Evolutionary conservation across 2,113 vertebrate species (phyloP), one percentile per base, ranked within the genome.

Genomic region (Aptenodytes patagonicus): DNA sequence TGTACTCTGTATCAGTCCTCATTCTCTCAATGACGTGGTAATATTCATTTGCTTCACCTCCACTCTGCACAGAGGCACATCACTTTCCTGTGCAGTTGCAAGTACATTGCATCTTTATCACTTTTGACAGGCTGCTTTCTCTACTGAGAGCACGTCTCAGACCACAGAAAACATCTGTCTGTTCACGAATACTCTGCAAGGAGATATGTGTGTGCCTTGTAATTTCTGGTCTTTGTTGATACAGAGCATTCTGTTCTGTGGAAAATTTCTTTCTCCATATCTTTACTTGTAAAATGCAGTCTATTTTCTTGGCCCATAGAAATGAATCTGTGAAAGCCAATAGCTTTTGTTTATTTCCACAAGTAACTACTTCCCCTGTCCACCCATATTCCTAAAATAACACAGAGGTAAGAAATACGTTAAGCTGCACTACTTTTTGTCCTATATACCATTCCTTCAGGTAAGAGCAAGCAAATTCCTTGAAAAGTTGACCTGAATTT

Each of bases 181-280:
- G 1, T 75, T 73, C 52, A 70, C 6, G 6, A 90, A 78, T 46
- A 60, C 49, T 83, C 25, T 68, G 40, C 75, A 86, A 70, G 10
- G 29, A 82, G 58, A 42, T 72, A 46, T 40, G 16, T n/a, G 6
- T 75, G 12, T 13, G 7, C 26, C 36, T 79, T 62, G n/a, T 66
- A 79, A 93, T 83, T 93, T 95, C 64, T 92, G 61, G n/a, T n/a
- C 7, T 89, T 83, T 46, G n/a, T 54, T 93, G 55, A 89, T 68
- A 89, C 9, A 78, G 18, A 72, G 19, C 11, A 51, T 78, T 83
- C 57, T 76, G 31, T 84, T 86, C 47, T 46, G 29, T 17, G 19
- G 34, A 80, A 72, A 76, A 57, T 17, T 57, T 88, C 29, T 77
- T 92, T 83, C 49, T 75, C 26, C 62, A 8, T 62, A 51, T 49